Conservation (phyloP, 2,797 vertebrate genomes). For the Megaceryle alcyon region DNA sequence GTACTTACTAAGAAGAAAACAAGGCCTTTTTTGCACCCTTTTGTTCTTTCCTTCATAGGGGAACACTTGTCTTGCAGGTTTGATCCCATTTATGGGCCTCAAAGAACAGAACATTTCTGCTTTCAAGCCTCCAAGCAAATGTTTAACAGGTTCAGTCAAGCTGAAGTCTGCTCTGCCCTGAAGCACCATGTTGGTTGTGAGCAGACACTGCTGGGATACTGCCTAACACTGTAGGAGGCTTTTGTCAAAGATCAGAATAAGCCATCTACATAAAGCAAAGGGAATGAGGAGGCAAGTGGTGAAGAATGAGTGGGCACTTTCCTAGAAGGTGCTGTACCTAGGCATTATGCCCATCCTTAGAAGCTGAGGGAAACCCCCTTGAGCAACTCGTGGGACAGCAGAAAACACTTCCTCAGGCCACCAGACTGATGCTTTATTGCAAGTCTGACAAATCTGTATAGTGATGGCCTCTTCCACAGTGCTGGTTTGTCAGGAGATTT, state of each 20-base stretch:
- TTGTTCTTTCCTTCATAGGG: background rate
- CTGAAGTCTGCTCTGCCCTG: background rate
- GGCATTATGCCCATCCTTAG: background rate
- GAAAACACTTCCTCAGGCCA: background rate
- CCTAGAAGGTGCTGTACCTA: background rate
- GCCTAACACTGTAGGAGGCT: background rate
- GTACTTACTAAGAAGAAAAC: background rate
- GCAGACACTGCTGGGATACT: background rate
- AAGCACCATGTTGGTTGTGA: background rate
- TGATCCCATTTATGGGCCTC: background rate
- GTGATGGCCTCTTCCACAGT: background rate
- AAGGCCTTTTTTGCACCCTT: background rate
- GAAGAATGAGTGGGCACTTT: background rate
- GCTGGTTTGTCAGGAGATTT: background rate
- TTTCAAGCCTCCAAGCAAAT: background rate
- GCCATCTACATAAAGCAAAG: background rate
- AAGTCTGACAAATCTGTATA: background rate
- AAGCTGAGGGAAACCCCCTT: background rate
- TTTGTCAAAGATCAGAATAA: background rate
- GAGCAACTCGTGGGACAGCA: background rate
- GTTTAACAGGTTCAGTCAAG: background rate
- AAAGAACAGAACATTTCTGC: background rate
- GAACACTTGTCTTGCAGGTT: background rate
- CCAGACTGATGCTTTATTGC: background rate
- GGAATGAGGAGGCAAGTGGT: background rate